phyloP scores from a whole-genome alignment of 2,888 invertebrate species.

The Oxystoma pomonae region DNA sequence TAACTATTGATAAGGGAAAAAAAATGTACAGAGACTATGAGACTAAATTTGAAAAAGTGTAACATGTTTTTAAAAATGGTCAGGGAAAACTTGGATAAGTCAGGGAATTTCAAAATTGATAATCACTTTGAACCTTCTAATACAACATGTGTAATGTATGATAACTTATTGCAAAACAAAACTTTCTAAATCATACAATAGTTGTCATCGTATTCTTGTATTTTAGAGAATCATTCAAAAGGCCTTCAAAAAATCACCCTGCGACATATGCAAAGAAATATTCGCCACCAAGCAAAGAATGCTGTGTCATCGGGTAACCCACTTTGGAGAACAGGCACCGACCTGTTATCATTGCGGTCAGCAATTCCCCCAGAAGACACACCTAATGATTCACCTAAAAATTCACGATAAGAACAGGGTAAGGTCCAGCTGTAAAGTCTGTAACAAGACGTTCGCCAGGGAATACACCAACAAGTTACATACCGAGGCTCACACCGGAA shows the following conservation, averaged over 20 bases:
- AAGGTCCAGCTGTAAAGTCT: conserved; percentile 2
- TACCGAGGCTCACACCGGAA: conserved; percentile 6
- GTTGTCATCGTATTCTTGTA: too few relatives aligned
- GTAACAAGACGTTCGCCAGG: conserved; percentile 2
- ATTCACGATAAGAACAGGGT: background rate
- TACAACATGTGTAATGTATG: too few relatives aligned
- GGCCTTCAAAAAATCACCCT: background rate
- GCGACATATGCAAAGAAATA: background rate
- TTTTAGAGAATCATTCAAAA: background rate
- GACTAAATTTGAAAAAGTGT: too few relatives aligned
- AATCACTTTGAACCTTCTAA: too few relatives aligned
- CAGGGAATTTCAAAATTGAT: too few relatives aligned
- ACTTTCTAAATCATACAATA: too few relatives aligned
- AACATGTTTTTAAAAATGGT: too few relatives aligned
- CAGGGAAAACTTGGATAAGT: too few relatives aligned
- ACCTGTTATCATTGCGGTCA: conserved; percentile 5
- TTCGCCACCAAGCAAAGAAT: conserved; percentile 5
- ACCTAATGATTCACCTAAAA: conserved; percentile 4
- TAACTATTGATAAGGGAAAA: too few relatives aligned
- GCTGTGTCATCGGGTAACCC: conserved; percentile 7
- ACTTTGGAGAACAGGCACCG: conserved; percentile 9
- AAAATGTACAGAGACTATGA: too few relatives aligned
- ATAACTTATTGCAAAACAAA: too few relatives aligned
- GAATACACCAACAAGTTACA: background rate
- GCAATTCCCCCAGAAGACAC: conserved; percentile 3